Base-by-base conservation (phyloP, 2,888 invertebrate genomes). In the Nymphalis urticae region DNA sequence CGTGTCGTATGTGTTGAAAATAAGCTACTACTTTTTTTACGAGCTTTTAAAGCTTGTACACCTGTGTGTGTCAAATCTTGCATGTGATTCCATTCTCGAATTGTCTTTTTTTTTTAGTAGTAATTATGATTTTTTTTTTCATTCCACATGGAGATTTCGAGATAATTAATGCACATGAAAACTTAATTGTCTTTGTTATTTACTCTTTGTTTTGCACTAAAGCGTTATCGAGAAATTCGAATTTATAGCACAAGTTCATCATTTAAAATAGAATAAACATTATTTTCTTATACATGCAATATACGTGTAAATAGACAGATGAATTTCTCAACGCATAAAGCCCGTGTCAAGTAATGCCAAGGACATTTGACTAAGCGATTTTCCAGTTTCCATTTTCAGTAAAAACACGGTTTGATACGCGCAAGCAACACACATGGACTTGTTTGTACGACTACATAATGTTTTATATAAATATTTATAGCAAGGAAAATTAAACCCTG, bases 351-450 rank as follows among this genome's bases (percentile, higher is more conserved):
- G 73, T 73, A 88, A 90, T 89, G 87, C 79, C 90, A 91, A 91
- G 90, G 90, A 76, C 85, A 85, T 78, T 78, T 77, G 77, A 78
- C 75, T 79, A 79, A 83, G 80, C 79, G 75, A 85, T 90, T 91
- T 90, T 85, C 91, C 83, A 90, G 90, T 90, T 91, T 89, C 90
- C 91, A 90, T 91, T 92, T 92, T 91, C 91, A 92, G 91, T 86
- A 86, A 87, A 85, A 88, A 90, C 89, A 84, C 79, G 87, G 85
- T 83, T 77, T 74, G 80, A 82, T 82, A 83, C 77, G 78, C 80
- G 75, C 80, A 75, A 79, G 78, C 74, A 79, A 77, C 78, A 82
- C 77, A 78, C 79, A 82, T 81, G 77, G 32, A 66, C 47, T 42
- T 10, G 50, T 27, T 56, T 48, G 9, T 16, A 51, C 51, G 10